Conservation (phyloP, 2,113 vertebrate species). For the Marmota monax region DNA sequence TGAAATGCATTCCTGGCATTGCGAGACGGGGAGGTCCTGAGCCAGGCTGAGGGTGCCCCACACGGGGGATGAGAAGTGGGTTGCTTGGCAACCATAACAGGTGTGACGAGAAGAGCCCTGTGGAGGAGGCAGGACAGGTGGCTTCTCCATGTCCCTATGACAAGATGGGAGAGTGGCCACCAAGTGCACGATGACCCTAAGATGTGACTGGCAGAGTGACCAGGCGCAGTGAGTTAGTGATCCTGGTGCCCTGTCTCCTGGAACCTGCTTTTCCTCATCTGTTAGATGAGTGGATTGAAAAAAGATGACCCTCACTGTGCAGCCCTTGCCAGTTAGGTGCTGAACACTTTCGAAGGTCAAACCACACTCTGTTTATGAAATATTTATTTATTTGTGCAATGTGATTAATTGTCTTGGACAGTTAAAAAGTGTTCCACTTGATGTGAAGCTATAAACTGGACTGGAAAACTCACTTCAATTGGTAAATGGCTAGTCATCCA, state of each 20-base stretch:
- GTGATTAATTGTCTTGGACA: background rate
- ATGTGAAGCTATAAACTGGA: background rate
- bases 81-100: background rate
- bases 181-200: background rate
- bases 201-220: no score
- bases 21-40: background rate
- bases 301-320: background rate
- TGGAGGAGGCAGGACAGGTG: background rate
- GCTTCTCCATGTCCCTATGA: no score
- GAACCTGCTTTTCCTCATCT: background rate
- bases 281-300: background rate
- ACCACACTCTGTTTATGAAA: no score
- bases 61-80: background rate
- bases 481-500: background rate
- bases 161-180: background rate
- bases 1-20: background rate
- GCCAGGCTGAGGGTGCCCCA: background rate
- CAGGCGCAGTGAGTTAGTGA: no score
- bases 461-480: background rate
- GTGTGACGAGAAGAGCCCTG: background rate
- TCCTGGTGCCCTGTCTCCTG: background rate
- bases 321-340: background rate
- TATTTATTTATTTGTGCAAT: background rate
- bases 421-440: background rate
- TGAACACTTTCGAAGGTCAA: background rate